Percentiles rank a stretch among this genome's conserved stretches.
These are phyloP conservation scores for Dryadula phaetusa DNA, from an alignment of 2,888 invertebrate species.

Conservation along the genomic window DNA sequence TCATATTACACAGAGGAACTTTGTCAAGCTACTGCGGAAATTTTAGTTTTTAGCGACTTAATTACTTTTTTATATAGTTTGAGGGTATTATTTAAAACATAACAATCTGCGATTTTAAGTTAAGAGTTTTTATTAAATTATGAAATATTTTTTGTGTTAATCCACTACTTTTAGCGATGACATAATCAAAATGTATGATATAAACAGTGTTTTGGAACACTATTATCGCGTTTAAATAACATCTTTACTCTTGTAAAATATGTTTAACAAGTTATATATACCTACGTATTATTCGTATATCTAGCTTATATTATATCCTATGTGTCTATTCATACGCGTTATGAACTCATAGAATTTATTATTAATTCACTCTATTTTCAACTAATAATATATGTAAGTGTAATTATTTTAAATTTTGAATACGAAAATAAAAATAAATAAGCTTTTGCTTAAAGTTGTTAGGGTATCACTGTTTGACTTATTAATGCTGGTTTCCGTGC, in stretches of 20 bases:
- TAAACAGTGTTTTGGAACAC: too few relatives aligned
- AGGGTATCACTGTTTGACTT: conserved; percentile 2
- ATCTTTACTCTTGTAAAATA: too few relatives aligned
- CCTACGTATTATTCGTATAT: too few relatives aligned
- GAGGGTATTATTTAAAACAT: background rate
- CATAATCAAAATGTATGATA: background rate
- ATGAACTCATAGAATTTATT: too few relatives aligned
- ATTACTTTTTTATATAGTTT: conserved; percentile 19
- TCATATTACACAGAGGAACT: conserved; percentile 24
- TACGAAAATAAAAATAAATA: background rate
- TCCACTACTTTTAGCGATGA: too few relatives aligned
- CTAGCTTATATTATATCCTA: too few relatives aligned
- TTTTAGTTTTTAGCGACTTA: conserved; percentile 14
- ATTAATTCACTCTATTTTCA: background rate
- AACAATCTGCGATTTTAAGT: background rate
- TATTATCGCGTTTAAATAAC: too few relatives aligned
- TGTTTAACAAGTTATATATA: too few relatives aligned
- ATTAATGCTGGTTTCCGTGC: conserved; percentile 9
- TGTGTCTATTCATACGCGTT: too few relatives aligned
- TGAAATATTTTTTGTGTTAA: too few relatives aligned
- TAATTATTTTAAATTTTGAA: background rate
- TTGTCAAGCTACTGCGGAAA: conserved; percentile 21
- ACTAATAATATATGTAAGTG: background rate
- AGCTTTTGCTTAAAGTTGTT: conserved; percentile 1
- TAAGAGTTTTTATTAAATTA: too few relatives aligned